phyloP scores from a whole-genome alignment of 92 coral and sea anemone genomes.

The Bergia sp. region DNA sequence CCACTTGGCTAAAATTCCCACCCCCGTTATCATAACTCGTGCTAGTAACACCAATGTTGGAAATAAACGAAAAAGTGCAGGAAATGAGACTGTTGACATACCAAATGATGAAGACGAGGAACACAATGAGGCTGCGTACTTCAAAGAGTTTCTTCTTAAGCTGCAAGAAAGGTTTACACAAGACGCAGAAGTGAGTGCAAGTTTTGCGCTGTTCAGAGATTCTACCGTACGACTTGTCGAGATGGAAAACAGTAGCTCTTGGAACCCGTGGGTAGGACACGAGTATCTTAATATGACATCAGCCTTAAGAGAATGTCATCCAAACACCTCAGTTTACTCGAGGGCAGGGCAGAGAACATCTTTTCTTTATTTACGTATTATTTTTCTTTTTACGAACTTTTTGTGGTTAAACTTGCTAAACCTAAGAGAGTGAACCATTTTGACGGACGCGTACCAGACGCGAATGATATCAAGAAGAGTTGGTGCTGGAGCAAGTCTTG shows the following conservation, averaged over 20 bases:
- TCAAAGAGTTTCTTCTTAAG: constrained; percentile 16
- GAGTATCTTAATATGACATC: constrained; percentile 24
- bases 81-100: background rate
- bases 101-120: background rate
- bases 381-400: background rate
- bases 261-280: constrained; percentile 20
- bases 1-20: constrained; percentile 33
- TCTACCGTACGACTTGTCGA: constrained; percentile 25
- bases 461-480: background rate
- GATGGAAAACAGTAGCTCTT: background rate
- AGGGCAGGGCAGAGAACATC: background rate
- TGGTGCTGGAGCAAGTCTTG: background rate
- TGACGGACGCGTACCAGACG: background rate
- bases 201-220: constrained; percentile 22
- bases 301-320: constrained; percentile 13
- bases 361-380: background rate
- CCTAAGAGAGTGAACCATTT: background rate
- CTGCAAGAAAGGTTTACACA: background rate
- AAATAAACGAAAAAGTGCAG: background rate
- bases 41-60: background rate
- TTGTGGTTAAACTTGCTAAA: background rate
- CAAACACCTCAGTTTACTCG: background rate
- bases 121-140: background rate
- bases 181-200: constrained; percentile 3
- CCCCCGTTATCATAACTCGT: constrained; percentile 36